Percentiles rank a stretch among this genome's conserved stretches.
Evolutionary conservation across 1,140 invertebrate species (phyloP).

Genomic region (Calliopsis andreniformis): DNA sequence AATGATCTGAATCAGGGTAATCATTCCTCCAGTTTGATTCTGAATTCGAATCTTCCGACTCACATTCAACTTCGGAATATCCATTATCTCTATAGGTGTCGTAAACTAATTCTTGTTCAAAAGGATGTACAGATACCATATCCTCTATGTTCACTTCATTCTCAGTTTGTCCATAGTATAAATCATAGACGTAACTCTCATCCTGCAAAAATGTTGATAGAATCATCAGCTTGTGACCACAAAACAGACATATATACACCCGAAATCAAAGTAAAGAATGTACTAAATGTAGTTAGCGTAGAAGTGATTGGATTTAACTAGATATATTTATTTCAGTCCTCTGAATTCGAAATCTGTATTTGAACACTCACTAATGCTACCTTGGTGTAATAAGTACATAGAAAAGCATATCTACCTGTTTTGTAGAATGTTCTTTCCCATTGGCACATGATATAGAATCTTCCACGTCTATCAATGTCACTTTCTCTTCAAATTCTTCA

Average conservation of each 20-base stretch:
- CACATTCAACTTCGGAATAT: slow-evolving; percentile 66
- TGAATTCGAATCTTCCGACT: slow-evolving; percentile 82
- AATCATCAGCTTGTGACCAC: too few relatives aligned
- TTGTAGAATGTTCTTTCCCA: slow-evolving; percentile 17
- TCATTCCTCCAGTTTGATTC: slow-evolving; percentile 82
- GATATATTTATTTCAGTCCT: too few relatives aligned
- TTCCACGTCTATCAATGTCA: slow-evolving; percentile 77
- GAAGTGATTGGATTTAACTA: too few relatives aligned
- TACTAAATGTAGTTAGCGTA: too few relatives aligned
- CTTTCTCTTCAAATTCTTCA: slow-evolving; percentile 49
- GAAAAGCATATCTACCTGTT: too few relatives aligned
- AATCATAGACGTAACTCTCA: slow-evolving; percentile 73
- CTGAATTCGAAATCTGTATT: too few relatives aligned
- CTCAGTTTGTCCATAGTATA: slow-evolving; percentile 70
- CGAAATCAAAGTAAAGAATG: too few relatives aligned
- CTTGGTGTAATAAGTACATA: too few relatives aligned
- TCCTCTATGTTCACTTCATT: slow-evolving; percentile 60
- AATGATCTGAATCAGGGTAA: slow-evolving; percentile 81
- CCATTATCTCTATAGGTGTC: slow-evolving; percentile 62
- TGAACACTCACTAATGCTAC: too few relatives aligned
- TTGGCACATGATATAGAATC: slow-evolving; percentile 58
- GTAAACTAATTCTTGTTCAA: slow-evolving; percentile 68
- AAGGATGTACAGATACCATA: slow-evolving; percentile 57
- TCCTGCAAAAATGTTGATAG: slow-evolving; percentile 63
- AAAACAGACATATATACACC: too few relatives aligned